Evolutionary conservation across 2,113 vertebrate species (phyloP).

Genomic region (Scytalopus superciliaris): DNA sequence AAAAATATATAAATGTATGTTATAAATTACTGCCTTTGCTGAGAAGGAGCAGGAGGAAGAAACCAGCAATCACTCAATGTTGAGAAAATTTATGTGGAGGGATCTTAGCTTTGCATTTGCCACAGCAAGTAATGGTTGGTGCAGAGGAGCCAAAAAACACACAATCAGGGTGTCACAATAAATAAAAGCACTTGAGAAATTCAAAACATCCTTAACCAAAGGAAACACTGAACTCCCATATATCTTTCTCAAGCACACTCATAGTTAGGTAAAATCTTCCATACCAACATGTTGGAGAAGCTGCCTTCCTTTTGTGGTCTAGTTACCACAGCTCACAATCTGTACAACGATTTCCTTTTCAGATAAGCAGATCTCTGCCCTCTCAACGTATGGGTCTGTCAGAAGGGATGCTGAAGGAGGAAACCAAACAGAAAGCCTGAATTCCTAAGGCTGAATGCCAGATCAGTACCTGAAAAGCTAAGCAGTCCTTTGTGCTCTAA

Average conservation of each 20-base stretch:
- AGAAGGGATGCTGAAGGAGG: background rate
- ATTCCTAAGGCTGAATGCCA: background rate
- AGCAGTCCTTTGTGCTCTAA: background rate
- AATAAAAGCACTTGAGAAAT: background rate
- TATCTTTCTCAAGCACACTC: background rate
- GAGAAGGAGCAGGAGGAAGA: background rate
- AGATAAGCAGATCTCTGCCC: background rate
- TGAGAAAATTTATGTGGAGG: background rate
- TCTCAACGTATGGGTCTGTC: background rate
- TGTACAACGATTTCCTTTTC: background rate
- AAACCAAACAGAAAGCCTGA: background rate
- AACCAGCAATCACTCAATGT: background rate
- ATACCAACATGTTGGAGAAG: background rate
- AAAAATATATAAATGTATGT: background rate
- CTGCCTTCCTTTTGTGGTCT: background rate
- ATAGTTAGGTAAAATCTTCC: background rate
- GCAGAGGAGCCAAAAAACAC: background rate
- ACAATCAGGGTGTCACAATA: background rate
- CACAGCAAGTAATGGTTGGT: background rate
- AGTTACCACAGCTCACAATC: background rate
- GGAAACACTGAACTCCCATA: background rate
- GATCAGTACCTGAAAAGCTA: background rate
- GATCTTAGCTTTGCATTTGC: background rate
- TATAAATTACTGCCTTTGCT: background rate
- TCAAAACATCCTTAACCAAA: background rate